Base-by-base conservation (phyloP, 2,113 vertebrate species). In the Carassius auratus region DNA sequence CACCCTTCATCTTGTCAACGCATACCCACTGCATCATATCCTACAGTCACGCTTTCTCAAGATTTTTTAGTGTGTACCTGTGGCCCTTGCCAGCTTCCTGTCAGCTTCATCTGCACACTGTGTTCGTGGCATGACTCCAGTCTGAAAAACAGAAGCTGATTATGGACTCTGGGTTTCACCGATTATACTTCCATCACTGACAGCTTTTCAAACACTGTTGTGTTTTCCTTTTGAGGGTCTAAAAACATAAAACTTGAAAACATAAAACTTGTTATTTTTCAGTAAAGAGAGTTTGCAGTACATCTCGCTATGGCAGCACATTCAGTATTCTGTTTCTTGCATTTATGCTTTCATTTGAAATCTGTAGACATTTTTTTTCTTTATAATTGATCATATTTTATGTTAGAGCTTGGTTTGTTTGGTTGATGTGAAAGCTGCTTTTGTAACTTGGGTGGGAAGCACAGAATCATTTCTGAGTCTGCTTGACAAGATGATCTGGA, bases 51-150 rank as follows among this genome's bases (percentile, higher is more conserved):
- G 71, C 19, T 55, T n/a, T 14, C 33, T 57, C 48, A 23, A 9
- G 50, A 38, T 36, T 57, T 23, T 23, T 82, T 36, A 21, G n/a
- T 59, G 7, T 71, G 74, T 78, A 23, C 82, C 17, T 74, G 62
- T 2, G 13, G 62, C 15, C 42, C 33, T 15, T 57, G 33, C 80
- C 48, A 68, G 26, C 48, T 68, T 68, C 71, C 71, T 81, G 85
- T 76, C 77, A 55, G 8, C 59, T 57, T 15, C 33, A 77, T 83
- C 45, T 83, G 85, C 85, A 55, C 48, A 76, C 23, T 76, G 74
- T 55, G 74, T 23, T 76, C 38, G 23, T 86, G 85, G 61, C 80
- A 21, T 19, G 23, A 42, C 68, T 77, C 33, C 85, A 82, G 55
- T 64, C 81, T 23, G 15, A 77, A 78, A 33, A 52, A 45, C 50